Evolutionary conservation across 1,140 invertebrate genomes (phyloP), one percentile per base, ranked within the genome.

Genomic region (Drosophila sturtevanti): DNA sequence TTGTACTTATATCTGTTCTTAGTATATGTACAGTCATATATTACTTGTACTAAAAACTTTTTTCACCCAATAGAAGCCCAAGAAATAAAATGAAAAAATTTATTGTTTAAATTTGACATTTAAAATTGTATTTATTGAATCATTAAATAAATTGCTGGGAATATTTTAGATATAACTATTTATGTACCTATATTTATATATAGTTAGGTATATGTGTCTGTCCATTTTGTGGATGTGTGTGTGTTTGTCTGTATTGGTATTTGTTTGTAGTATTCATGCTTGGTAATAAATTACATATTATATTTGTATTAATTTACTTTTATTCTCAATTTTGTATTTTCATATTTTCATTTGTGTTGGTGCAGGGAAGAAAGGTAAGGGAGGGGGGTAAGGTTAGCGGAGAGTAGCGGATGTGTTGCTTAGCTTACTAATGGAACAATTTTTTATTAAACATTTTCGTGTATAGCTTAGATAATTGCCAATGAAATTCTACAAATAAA

Each of bases 121-220:
- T 89, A 89, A 89, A 89, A 89, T 89, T 89, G 79, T 82, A 89
- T 89, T 89, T 89, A 89, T 89, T 89, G 89, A 84, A 80, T 89
- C 70, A 89, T 89, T 89, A 82, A 73, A 87, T 87, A 87, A 87
- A 89, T 48, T 87, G 84, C 82, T 89, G 84, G 79, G 84, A 80
- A 89, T 89, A 76, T 63, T 74, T 74, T 69, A 86, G 77, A 78
- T 77, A 75, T 74, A 69, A 68, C 72, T 80, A 74, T 85, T 77
- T 80, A 66, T 79, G 77, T 87, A 67, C 65, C 65, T 75, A 74
- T 56, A 66, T 77, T 59, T 81, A 44, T 72, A 44, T 79, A 58
- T 85, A 54, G 67, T 18, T 65, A 7, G 21, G 41, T 14, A 37
- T 64, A 11, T 65, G 31, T 68, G 21, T 74, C 22, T 65, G 48